Conservation (phyloP, 2,797 vertebrate species). For the Acanthis flammea region DNA sequence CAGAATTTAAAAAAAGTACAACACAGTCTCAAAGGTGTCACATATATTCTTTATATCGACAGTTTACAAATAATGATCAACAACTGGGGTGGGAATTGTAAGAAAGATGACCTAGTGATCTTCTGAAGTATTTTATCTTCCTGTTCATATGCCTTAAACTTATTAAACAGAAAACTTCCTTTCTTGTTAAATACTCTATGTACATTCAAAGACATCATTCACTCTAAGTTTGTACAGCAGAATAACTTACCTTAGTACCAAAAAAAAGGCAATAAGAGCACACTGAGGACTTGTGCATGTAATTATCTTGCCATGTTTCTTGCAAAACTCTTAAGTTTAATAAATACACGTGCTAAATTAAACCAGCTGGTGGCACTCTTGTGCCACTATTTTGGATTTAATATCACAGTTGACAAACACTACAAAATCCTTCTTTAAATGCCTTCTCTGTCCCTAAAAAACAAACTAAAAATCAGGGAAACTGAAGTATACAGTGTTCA, state of each 20-base stretch:
- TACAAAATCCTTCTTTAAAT: neutral
- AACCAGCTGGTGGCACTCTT: conserved; percentile 64
- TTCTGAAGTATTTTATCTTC: neutral
- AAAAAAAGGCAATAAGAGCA: neutral
- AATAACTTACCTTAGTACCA: neutral
- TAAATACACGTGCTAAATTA: neutral
- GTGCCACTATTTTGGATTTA: neutral
- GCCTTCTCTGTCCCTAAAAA: neutral
- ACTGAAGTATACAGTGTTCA: neutral
- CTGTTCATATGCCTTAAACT: neutral
- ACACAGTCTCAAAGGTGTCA: neutral
- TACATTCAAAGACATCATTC: neutral
- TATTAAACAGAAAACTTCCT: neutral
- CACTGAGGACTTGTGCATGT: neutral
- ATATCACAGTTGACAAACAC: neutral
- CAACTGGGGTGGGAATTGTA: neutral
- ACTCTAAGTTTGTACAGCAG: neutral
- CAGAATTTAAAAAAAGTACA: neutral
- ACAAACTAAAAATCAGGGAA: neutral
- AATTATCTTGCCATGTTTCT: neutral
- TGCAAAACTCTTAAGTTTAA: neutral
- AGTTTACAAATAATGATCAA: neutral
- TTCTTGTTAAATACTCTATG: neutral
- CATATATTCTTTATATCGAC: neutral
- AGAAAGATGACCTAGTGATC: neutral